These are phyloP conservation scores for Maniola hyperantus DNA, from an alignment of 2,888 invertebrate species.

Conservation along the genomic window DNA sequence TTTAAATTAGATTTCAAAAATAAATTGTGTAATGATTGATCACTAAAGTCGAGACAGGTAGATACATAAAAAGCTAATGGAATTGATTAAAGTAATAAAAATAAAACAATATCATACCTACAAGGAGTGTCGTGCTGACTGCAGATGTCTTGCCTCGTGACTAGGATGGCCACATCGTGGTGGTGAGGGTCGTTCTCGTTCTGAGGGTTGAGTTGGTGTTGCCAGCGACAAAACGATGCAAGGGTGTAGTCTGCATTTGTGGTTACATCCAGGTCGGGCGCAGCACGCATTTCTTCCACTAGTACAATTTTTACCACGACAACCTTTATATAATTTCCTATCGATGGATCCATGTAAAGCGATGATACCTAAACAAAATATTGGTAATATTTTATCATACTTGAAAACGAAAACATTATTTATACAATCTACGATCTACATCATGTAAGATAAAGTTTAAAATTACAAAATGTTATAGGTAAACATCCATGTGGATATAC, in stretches of 20 bases:
- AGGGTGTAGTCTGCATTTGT: constrained; percentile 92
- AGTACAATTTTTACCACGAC: constrained; percentile 93
- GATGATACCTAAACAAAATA: constrained; percentile 83
- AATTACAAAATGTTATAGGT: constrained; percentile 8
- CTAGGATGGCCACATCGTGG: constrained; percentile 94
- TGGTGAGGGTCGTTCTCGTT: constrained; percentile 92
- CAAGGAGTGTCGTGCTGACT: constrained; percentile 81
- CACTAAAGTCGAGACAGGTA: constrained; percentile 6
- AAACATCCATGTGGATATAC: constrained; percentile 9
- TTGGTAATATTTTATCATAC: background rate
- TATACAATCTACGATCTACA: no score
- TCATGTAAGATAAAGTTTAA: background rate
- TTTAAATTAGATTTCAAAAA: no score
- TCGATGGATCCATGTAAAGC: constrained; percentile 92
- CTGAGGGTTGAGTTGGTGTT: constrained; percentile 87
- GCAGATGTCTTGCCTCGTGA: constrained; percentile 91
- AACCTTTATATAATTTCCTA: constrained; percentile 95
- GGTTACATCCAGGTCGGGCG: constrained; percentile 87
- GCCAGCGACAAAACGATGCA: constrained; percentile 93
- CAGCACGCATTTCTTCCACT: constrained; percentile 85
- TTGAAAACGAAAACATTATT: background rate
- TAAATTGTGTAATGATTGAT: no score
- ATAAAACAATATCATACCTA: constrained; percentile 66
- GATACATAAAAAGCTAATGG: background rate
- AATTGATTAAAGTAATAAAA: background rate